Percentiles rank a stretch among this genome's conserved stretches.
Conservation (phyloP, 2,888 invertebrate genomes). For the Icerya purchasi region DNA sequence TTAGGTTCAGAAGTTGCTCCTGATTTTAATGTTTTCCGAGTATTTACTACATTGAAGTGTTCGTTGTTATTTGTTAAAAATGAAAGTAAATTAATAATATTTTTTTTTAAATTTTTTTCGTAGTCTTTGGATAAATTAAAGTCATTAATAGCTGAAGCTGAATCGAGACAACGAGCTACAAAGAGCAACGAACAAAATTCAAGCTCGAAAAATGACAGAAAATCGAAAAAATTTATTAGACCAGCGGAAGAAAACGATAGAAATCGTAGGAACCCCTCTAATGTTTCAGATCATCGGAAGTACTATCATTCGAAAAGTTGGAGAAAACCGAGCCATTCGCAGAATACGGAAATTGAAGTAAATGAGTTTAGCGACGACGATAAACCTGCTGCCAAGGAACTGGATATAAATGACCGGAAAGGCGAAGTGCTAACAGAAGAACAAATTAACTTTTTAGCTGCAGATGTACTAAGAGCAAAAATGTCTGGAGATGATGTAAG, state of each 20-base stretch:
- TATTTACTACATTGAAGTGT: too few species aligned
- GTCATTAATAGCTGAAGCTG: constrained; percentile 30
- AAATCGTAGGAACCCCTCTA: too few species aligned
- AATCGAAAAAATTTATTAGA: constrained; percentile 5
- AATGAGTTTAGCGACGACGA: background rate
- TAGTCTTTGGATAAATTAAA: constrained; percentile 32
- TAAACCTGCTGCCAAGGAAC: background rate
- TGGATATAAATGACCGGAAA: background rate
- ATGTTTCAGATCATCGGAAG: background rate
- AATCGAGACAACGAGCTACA: constrained; percentile 19
- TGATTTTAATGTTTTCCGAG: too few species aligned
- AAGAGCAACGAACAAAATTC: constrained; percentile 1
- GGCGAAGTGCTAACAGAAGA: constrained; percentile 29
- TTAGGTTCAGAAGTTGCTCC: too few species aligned
- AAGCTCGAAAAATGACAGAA: background rate
- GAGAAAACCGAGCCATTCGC: background rate
- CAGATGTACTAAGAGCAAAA: constrained; percentile 83
- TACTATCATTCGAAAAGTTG: background rate
- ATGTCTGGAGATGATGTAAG: constrained; percentile 56
- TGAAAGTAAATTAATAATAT: too few species aligned
- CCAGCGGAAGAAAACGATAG: constrained; percentile 11
- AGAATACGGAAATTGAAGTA: background rate
- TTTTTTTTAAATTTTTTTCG: constrained; percentile 18
- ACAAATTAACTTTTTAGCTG: constrained; percentile 75
- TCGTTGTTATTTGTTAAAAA: too few species aligned